Base-by-base conservation (phyloP, 2,797 vertebrate species). In the Clarias laeviceps region DNA sequence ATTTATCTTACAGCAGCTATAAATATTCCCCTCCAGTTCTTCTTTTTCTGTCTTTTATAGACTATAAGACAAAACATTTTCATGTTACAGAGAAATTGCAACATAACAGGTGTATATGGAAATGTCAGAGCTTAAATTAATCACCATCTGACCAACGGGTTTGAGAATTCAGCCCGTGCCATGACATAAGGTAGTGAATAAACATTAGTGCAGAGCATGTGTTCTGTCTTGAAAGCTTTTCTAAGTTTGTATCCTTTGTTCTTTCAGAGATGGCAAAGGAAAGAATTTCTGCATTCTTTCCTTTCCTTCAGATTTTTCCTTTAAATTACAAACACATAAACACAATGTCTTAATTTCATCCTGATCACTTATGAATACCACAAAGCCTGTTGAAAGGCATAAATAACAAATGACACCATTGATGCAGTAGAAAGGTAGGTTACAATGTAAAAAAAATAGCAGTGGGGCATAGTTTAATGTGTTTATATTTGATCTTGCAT, bases 221-320 rank as follows among this genome's bases (percentile, higher is more conserved):
- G 20, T 45, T 70, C 22, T 73, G 70, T 27, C 27, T 54, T 50
- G 40, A 50, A 73, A 54, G 40, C 7, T 50, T 45, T 72, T 72
- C 32, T 37, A 11, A 72, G n/a, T 45, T 50, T 73, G 70, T 50
- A 73, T 54, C 45, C 27, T 18, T 50, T 50, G 24, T 50, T 73
- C 24, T 54, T 73, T 73, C 2, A 73, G 14, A 17, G 70, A 73
- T 27, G 14, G 24, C 22, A 50, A 45, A n/a, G 69, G 70, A 73
- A 73, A 73, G 40, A 73, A 54, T 50, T 73, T 50, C n/a, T 8
- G 45, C 70, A 54, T 54, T 73, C 70, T 73, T 73, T 54, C 70
- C 24, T 3, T 73, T 73, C 40, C 24, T 73, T 73, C 24, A 50
- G 40, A 73, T 50, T 50, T n/a, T 73, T 73, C 37, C 40, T n/a